Conservation (phyloP, 2,113 vertebrate species). For the Apaloderma vittatum region DNA sequence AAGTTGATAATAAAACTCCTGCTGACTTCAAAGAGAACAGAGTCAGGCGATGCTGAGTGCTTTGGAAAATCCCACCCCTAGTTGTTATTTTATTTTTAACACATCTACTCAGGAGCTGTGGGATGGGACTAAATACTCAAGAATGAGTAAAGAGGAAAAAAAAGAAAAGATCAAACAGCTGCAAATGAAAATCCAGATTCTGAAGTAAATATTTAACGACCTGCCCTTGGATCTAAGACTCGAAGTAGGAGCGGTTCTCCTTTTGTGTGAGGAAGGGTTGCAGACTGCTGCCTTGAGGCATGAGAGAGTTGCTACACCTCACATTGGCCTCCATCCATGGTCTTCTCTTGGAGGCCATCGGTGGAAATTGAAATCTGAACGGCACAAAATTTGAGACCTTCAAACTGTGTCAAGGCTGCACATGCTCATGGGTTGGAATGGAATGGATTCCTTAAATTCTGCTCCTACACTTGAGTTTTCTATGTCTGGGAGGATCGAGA, state of each 20-base stretch:
- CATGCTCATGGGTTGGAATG: not conserved
- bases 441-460: not conserved
- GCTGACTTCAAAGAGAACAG: conserved; percentile 64
- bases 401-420: not conserved
- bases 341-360: not conserved
- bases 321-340: not conserved
- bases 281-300: not conserved
- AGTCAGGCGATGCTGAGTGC: not conserved
- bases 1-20: conserved; percentile 65
- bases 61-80: conserved; percentile 69
- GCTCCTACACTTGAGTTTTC: not conserved
- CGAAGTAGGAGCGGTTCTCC: not conserved
- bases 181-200: conserved; percentile 17
- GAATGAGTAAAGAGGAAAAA: not conserved
- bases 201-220: not conserved
- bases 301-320: not conserved
- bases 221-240: not conserved
- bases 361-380: not conserved
- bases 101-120: conserved; percentile 1
- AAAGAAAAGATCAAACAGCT: conserved; percentile 26
- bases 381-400: not conserved
- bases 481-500: not conserved
- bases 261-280: not conserved
- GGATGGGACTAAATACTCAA: conserved; percentile 45
- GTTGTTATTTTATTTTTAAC: conserved; percentile 61